phyloP scores from a whole-genome alignment of 2,113 vertebrate genomes.

The Pangasianodon gigas region DNA sequence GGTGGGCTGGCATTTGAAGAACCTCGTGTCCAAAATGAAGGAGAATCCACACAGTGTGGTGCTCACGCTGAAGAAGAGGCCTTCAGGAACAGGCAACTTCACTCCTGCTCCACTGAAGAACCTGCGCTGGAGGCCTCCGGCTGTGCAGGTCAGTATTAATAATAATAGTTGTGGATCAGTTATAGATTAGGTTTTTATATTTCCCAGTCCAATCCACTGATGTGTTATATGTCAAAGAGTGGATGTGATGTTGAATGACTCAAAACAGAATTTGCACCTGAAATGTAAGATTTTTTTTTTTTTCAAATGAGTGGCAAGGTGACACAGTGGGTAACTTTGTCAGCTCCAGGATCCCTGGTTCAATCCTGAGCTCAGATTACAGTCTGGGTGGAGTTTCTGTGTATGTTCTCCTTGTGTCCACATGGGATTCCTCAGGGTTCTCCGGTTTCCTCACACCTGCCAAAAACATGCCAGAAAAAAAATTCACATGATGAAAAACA shows the following conservation, averaged over 20 bases:
- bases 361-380: neutral
- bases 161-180: constrained; percentile 26
- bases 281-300: neutral
- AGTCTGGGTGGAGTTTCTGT: neutral
- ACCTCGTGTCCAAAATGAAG: constrained; percentile 86
- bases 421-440: neutral
- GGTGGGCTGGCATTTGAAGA: constrained; percentile 97
- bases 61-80: constrained; percentile 90
- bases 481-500: neutral
- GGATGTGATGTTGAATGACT: neutral
- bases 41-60: constrained; percentile 81
- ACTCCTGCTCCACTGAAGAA: constrained; percentile 88
- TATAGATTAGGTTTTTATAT: neutral
- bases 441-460: neutral
- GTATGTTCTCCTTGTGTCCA: neutral
- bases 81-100: constrained; percentile 78
- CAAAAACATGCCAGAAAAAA: neutral
- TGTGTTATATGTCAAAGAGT: neutral
- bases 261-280: neutral
- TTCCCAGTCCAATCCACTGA: neutral
- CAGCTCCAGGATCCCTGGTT: neutral
- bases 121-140: constrained; percentile 89
- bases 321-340: neutral
- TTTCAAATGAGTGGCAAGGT: neutral
- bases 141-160: constrained; percentile 80